Evolutionary conservation across 2,113 vertebrate genomes (phyloP), one percentile per base, ranked within the genome.

Genomic region (Pachycephala philippinensis): DNA sequence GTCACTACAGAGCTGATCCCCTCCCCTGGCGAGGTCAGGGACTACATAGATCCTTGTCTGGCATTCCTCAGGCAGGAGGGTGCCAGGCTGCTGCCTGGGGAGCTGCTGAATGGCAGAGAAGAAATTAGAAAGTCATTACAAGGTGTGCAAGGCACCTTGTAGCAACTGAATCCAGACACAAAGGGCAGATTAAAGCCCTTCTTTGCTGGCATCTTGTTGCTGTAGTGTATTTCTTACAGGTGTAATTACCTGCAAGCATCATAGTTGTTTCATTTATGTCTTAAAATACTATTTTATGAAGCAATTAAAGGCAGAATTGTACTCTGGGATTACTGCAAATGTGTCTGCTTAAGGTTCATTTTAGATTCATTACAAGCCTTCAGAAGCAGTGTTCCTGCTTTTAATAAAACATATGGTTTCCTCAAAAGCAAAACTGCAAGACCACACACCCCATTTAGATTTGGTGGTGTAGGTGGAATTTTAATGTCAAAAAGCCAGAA

Each of bases 401-500:
- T 84, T 89, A 94, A 84, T 95, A 89, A 95, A 95, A 93, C 68
- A 81, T 88, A 90, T 23, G 45, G 49, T 87, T 95, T 94, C 94
- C 82, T 95, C 78, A 90, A 93, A 95, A 94, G 78, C 78, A 95
- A 79, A 91, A 76, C 65, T 91, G 65, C 78, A 87, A 68, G 81
- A 72, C 61, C 57, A 85, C 75, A 87, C 70, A 83, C 27, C 53
- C 49, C 60, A 64, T 81, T 90, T 68, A 19, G 24, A 63, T 82
- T 64, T 1, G 1, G 56, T 68, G 56, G 31, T 7, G 11, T 39
- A 84, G 37, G 30, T 75, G 49, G 69, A 85, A 82, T 94, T 75
- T 82, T 64, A 79, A 87, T 71, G 47, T 47, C 8, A 78, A 64
- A 65, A 72, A 86, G 49, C 33, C 33, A 84, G 45, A 89, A 94